Evolutionary conservation across 2,797 vertebrate species (phyloP), one percentile per base, ranked within the genome.

Genomic region (Phalanger gymnotis): DNA sequence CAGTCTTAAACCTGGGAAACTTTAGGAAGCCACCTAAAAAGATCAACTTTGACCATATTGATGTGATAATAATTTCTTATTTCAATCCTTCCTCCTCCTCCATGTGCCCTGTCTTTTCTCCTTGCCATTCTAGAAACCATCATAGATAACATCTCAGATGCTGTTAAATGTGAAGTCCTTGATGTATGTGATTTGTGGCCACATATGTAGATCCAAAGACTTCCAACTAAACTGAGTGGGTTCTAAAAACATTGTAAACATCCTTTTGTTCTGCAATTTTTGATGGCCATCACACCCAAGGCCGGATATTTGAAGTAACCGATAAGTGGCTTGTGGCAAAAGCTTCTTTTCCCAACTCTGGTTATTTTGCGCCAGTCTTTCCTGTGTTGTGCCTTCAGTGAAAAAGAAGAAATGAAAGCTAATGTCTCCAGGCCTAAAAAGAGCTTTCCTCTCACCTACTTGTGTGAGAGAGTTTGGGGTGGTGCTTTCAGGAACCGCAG

Each of bases 151-250:
- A 94, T 73, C 40, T 93, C 34, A 27, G 16, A 56, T 22, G 66
- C 16, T 40, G n/a, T 51, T 90, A 57, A 57, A 22, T 81, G 6
- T 51, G 93, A 94, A 91, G 56, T 14, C 66, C 93, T 92, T 51
- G 58, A 66, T 96, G 90, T 53, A 51, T 92, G n/a, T 91, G 28
- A 58, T 47, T 27, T 92, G 28, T 66, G 66, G n/a, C 91, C 94
- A 87, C 34, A 92, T 92, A 94, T 94, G 54, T 53, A 97, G 7
- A 22, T 93, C 91, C 16, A 40, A 91, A 91, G 40, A 87, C 90
- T 93, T 93, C 34, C 40, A 94, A 93, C 81, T 31, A 54, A 61
- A 96, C 93, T 57, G 34, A 90, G 94, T 27, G 53, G 28, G 31
- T 91, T 57, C 28, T 93, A 40, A 87, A 81, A 73, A 94, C 90